A percentile compares a stretch with the other conserved stretches of the same genome.
phyloP scores from a whole-genome alignment of 2,797 vertebrate genomes.

The Nannoperca obscura region DNA sequence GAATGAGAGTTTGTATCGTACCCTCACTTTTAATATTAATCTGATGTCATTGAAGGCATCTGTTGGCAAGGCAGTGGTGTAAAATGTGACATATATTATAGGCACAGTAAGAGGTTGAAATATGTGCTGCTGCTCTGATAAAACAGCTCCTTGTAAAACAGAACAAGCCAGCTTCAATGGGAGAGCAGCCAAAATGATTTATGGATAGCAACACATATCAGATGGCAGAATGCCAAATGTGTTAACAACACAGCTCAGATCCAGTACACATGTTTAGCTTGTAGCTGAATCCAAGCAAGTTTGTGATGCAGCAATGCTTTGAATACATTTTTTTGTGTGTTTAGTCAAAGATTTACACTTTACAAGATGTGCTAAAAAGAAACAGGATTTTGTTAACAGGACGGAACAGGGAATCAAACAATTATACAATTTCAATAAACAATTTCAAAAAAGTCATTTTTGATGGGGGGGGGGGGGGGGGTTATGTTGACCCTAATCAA shows the following conservation, averaged over 20 bases:
- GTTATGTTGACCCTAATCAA: too few relatives aligned
- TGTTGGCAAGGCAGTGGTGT: not conserved
- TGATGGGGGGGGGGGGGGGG: too few relatives aligned
- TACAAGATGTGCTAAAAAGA: slow-evolving; percentile 20
- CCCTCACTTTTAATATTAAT: not conserved
- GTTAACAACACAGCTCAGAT: slow-evolving; percentile 36
- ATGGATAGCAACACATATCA: slow-evolving; percentile 34
- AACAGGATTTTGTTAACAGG: slow-evolving; percentile 18
- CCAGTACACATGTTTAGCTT: slow-evolving; percentile 38
- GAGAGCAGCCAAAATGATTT: slow-evolving; percentile 34
- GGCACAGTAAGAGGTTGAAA: slow-evolving; percentile 11
- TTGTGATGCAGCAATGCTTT: slow-evolving; percentile 23
- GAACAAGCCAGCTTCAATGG: slow-evolving; percentile 24
- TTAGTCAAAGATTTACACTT: slow-evolving; percentile 18
- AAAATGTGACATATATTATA: slow-evolving; percentile 23
- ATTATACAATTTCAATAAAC: not conserved
- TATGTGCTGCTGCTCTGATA: slow-evolving; percentile 20
- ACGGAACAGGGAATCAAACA: slow-evolving; percentile 9
- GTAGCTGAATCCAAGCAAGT: slow-evolving; percentile 17
- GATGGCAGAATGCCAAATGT: slow-evolving; percentile 26
- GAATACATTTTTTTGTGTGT: slow-evolving; percentile 18
- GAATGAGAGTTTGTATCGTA: not conserved
- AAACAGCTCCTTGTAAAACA: slow-evolving; percentile 21
- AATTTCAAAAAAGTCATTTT: not conserved
- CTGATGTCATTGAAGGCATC: slow-evolving; percentile 2